Conservation (phyloP, 92 coral and sea anemone genomes). For the Zoanthus sansibaricus region DNA sequence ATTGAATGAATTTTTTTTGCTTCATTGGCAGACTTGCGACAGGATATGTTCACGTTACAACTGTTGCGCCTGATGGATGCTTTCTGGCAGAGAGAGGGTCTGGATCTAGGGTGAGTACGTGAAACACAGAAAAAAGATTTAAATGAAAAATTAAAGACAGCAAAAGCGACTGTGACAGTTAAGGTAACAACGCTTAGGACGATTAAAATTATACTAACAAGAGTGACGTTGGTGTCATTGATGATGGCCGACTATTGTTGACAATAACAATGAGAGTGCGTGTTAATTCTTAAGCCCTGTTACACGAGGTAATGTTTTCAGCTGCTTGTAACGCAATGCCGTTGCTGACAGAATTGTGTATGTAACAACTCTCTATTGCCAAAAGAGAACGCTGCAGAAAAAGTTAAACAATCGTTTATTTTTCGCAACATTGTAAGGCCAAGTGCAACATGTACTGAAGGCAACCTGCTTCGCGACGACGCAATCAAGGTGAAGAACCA, state of each 20-base stretch:
- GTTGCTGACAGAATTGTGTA: background rate
- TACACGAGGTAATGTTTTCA: too few species aligned
- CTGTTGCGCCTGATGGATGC: slow-evolving; percentile 90
- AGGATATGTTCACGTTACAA: slow-evolving; percentile 94
- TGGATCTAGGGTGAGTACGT: slow-evolving; percentile 83
- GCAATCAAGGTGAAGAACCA: too few species aligned
- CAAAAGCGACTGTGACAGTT: background rate
- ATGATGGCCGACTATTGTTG: background rate
- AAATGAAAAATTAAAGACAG: background rate
- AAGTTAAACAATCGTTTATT: too few species aligned
- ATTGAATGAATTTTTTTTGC: background rate
- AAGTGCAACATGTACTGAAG: too few species aligned
- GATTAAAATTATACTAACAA: background rate
- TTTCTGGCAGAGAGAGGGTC: slow-evolving; percentile 93
- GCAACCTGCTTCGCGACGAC: too few species aligned
- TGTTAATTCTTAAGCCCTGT: background rate
- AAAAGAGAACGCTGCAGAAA: too few species aligned
- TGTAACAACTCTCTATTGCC: too few species aligned
- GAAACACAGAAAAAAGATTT: background rate
- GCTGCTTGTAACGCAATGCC: too few species aligned
- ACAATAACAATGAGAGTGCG: background rate
- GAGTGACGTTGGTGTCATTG: too few species aligned
- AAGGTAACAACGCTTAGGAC: too few species aligned
- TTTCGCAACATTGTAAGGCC: too few species aligned
- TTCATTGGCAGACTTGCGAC: slow-evolving; percentile 80